phyloP scores from a whole-genome alignment of 92 coral and sea anemone genomes.

The Paragorgia papillata region DNA sequence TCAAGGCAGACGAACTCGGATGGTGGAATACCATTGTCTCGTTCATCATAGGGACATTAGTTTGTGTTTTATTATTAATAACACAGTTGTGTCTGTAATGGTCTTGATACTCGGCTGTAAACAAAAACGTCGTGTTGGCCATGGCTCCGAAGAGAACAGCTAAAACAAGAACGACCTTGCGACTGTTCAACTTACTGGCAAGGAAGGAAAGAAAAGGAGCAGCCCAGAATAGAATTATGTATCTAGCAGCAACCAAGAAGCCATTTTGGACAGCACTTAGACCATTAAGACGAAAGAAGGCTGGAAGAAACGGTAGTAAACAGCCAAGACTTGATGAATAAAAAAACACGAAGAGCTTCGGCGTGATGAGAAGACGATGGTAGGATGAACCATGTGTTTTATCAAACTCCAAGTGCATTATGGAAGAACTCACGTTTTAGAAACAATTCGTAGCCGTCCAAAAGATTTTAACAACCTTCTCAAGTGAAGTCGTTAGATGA shows the following conservation, averaged over 20 bases:
- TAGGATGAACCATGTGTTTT: conserved; percentile 25
- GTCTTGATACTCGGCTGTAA: conserved; percentile 18
- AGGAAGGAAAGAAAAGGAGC: conserved; percentile 66
- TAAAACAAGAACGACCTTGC: conserved; percentile 6
- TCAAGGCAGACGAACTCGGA: not conserved
- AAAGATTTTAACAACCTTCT: no score
- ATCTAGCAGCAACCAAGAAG: conserved; percentile 69
- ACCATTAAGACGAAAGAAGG: conserved; percentile 92
- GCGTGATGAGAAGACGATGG: conserved; percentile 70
- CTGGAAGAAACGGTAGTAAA: conserved; percentile 86
- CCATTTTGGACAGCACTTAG: conserved; percentile 90
- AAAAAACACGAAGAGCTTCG: conserved; percentile 74
- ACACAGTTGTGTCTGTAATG: conserved; percentile 1
- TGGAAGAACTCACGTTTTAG: no score
- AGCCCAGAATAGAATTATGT: conserved; percentile 80
- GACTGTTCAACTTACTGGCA: conserved; percentile 30
- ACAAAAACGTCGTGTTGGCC: conserved; percentile 26
- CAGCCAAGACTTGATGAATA: conserved; percentile 74
- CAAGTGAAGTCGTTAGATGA: no score
- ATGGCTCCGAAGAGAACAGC: conserved; percentile 38
- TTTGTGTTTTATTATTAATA: not conserved
- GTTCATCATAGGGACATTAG: not conserved
- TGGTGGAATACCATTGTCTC: not conserved
- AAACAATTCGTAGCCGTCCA: no score
- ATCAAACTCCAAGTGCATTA: conserved; percentile 37